Percentiles rank a stretch among this genome's conserved stretches.
Evolutionary conservation across 2,797 vertebrate genomes (phyloP).

Genomic region (Propithecus deckenii): DNA sequence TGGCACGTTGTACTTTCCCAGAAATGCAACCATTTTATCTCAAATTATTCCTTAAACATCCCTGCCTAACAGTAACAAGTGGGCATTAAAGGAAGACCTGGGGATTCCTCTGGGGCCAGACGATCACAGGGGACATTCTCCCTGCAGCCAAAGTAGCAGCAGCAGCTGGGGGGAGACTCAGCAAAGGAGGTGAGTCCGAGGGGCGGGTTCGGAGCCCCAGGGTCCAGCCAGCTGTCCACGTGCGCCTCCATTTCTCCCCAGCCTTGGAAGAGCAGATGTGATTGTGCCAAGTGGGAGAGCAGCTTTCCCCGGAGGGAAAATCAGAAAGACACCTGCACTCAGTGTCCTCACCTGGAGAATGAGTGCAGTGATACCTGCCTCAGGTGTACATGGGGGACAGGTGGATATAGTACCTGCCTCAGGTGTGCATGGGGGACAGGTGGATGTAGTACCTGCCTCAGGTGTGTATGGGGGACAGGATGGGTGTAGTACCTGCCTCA

Average conservation of each 20-base stretch:
- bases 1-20: not conserved
- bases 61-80: too few relatives aligned
- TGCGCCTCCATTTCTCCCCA: not conserved
- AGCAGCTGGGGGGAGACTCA: not conserved
- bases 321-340: not conserved
- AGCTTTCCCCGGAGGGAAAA: not conserved
- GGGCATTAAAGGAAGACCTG: not conserved
- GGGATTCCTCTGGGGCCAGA: not conserved
- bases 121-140: not conserved
- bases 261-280: not conserved
- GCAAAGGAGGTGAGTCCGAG: not conserved
- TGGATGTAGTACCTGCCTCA: not conserved
- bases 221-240: accelerated
- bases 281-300: not conserved
- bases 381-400: not conserved
- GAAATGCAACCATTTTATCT: not conserved
- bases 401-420: not conserved
- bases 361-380: not conserved
- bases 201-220: not conserved
- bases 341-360: not conserved
- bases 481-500: not conserved
- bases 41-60: not conserved
- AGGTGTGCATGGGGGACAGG: not conserved
- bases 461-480: not conserved
- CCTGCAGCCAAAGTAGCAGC: not conserved